Evolutionary conservation across 1,140 invertebrate genomes (phyloP).

Genomic region (Euwallacea similis): DNA sequence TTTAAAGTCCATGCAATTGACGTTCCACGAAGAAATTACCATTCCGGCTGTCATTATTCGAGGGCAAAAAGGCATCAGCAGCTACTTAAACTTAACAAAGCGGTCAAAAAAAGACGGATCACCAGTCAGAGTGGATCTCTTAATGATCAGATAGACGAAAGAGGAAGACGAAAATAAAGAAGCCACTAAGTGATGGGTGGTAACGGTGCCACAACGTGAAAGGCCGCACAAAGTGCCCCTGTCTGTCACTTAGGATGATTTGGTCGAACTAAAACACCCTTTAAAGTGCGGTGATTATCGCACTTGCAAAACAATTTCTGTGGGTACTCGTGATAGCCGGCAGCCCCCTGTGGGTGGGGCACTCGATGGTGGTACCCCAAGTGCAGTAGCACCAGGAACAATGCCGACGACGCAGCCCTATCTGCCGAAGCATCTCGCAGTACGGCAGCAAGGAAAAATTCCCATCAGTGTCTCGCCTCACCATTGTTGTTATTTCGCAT

Average conservation of each 20-base stretch:
- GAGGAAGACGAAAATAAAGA: conserved; percentile 29
- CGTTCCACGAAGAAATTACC: background rate
- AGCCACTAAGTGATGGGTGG: conserved; percentile 40
- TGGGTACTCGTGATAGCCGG: background rate
- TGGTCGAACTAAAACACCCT: background rate
- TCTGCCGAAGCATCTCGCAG: background rate
- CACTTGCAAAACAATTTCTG: conserved; percentile 4
- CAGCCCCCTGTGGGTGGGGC: background rate
- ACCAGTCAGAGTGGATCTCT: conserved; percentile 12
- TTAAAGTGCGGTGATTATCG: background rate
- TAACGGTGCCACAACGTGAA: conserved; percentile 25
- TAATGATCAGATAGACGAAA: conserved; percentile 33
- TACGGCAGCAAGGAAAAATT: conserved; percentile 2
- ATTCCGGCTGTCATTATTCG: background rate
- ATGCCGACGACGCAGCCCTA: background rate
- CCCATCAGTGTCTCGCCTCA: background rate
- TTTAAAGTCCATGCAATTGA: too few relatives aligned
- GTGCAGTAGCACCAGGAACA: background rate
- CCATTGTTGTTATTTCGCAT: background rate
- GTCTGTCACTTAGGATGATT: conserved; percentile 30
- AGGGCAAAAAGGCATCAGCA: background rate
- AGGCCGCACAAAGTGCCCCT: conserved; percentile 31
- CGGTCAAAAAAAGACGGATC: background rate
- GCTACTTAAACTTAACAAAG: background rate
- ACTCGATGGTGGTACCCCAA: background rate